These are phyloP conservation scores for Oncorhynchus masou DNA, from an alignment of 2,113 vertebrate species.

Conservation along the genomic window DNA sequence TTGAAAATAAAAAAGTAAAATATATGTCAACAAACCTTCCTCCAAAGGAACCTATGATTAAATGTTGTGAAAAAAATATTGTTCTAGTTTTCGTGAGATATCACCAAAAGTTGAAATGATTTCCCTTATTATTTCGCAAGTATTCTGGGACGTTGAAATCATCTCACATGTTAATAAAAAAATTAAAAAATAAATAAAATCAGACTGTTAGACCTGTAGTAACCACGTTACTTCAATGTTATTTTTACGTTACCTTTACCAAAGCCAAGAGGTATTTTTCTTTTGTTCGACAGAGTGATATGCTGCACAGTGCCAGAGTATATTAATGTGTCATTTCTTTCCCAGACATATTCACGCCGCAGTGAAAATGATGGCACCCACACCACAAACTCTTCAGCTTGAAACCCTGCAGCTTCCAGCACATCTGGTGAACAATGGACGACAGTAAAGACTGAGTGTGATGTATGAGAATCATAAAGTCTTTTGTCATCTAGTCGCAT, in stretches of 20 bases:
- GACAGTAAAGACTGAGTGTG: slow-evolving; percentile 26
- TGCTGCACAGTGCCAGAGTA: slow-evolving; percentile 23
- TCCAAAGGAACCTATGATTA: no score
- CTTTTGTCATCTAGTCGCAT: slow-evolving; percentile 36
- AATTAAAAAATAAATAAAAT: no score
- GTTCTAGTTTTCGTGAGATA: no score
- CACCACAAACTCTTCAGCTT: slow-evolving; percentile 24
- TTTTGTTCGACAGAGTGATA: slow-evolving; percentile 41
- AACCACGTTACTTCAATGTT: slow-evolving; percentile 14
- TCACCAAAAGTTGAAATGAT: no score
- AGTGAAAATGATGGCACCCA: slow-evolving; percentile 42
- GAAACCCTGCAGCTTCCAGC: slow-evolving; percentile 50
- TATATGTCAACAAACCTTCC: no score
- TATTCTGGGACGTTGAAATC: slow-evolving; percentile 35
- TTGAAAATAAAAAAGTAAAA: no score
- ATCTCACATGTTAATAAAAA: slow-evolving; percentile 29
- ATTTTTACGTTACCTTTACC: slow-evolving; percentile 8
- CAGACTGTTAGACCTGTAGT: background rate
- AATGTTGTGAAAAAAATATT: no score
- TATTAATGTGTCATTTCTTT: slow-evolving; percentile 38
- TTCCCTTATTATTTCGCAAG: slow-evolving; percentile 43
- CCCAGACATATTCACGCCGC: slow-evolving; percentile 21
- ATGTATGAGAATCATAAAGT: slow-evolving; percentile 37
- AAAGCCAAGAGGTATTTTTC: slow-evolving; percentile 23
- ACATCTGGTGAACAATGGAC: slow-evolving; percentile 43